Base-by-base conservation (phyloP, 1,140 invertebrate genomes). In the Drosophila pachea region DNA sequence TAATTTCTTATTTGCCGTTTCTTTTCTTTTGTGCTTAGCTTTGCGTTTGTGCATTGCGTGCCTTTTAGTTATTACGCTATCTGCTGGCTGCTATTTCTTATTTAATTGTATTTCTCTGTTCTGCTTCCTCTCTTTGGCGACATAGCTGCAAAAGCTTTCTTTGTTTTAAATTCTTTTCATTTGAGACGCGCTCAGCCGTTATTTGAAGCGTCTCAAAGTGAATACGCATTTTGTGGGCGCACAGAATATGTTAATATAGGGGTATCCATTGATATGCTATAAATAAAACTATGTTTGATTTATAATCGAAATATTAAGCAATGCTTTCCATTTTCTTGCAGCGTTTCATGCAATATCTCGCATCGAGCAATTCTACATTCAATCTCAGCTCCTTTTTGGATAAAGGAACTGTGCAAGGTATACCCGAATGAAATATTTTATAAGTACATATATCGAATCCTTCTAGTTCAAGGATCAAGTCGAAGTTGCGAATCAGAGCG, bases 341-440 rank as follows among this genome's bases (percentile, higher is more conserved):
- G 97, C 94, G 98, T 90, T 99, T 99, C 90, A 99, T 97, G 89
- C 98, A 99, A 92, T 99, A 99, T 91, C 92, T 99, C 90, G 98
- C 98, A 56, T 99, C 98, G 69, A 99, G 97, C 91, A 99, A 99
- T 92, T 98, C 97, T 90, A 97, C 97, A 81, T 99, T 99, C 93
- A 98, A 99, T 92, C 93, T 99, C 86, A 96, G 95, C 90, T 97
- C 95, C 92, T 99, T 99, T 91, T 91, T 98, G 89, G 98, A 99
- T 90, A 99, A 99, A 91, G 95, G 96, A 88, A 95, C 95, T 89
- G 94, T 96, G 63, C 95, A 97, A 96, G 96, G 97, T 98, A 93
- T 60, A 86, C 49, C 16, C 59, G 40, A 68, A 47, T 45, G 32
- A 55, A 22, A 22, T 22, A 52, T 43, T 47, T 49, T 45, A 68